Percentiles rank a stretch among this genome's conserved stretches.
Evolutionary conservation across 2,888 invertebrate species (phyloP).

Genomic region (Malthinus seriepunctatus): DNA sequence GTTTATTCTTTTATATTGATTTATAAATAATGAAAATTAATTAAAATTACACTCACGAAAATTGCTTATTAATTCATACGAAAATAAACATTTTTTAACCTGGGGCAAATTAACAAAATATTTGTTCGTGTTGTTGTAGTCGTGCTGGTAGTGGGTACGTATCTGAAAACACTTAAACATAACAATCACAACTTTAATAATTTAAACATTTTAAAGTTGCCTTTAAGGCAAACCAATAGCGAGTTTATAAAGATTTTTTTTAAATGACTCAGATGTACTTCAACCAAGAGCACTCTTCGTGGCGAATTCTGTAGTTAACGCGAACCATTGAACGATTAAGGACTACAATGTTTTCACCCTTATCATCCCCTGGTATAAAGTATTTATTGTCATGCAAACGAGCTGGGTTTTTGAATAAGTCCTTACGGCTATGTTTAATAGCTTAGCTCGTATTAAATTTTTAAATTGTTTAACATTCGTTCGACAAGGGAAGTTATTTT

Average conservation of each 20-base stretch:
- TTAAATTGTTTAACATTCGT: background rate
- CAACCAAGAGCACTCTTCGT: conserved; percentile 33
- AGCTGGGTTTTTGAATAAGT: conserved; percentile 40
- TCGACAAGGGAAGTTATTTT: too few species aligned
- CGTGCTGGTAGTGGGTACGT: too few species aligned
- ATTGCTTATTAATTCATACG: too few species aligned
- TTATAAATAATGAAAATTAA: too few species aligned
- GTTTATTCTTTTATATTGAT: too few species aligned
- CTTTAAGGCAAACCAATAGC: background rate
- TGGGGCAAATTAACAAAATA: too few species aligned
- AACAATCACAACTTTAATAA: background rate
- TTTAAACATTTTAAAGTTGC: conserved; percentile 2
- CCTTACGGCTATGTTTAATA: conserved; percentile 42
- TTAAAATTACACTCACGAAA: too few species aligned
- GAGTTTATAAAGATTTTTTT: conserved; percentile 8
- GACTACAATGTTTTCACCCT: conserved; percentile 35
- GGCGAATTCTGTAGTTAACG: conserved; percentile 41
- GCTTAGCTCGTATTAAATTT: conserved; percentile 35
- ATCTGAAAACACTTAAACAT: too few species aligned
- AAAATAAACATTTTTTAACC: too few species aligned
- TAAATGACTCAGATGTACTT: conserved; percentile 36
- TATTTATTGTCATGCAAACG: conserved; percentile 38
- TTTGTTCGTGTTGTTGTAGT: too few species aligned
- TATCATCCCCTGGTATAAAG: conserved; percentile 35
- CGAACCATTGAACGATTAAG: conserved; percentile 40